phyloP scores from a whole-genome alignment of 2,113 vertebrate genomes.

The Penelope pileata region DNA sequence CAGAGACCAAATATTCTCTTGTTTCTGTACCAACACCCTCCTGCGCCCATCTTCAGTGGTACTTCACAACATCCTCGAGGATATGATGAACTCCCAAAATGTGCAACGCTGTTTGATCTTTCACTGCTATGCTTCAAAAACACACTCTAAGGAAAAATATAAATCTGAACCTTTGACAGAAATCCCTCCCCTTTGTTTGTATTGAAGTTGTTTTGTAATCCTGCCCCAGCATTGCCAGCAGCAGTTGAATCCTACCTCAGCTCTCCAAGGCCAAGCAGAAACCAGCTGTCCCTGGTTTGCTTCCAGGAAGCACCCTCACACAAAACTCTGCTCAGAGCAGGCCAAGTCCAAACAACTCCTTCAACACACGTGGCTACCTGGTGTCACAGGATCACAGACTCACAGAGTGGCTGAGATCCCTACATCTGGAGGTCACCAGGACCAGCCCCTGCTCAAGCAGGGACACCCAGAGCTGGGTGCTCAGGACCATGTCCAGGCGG shows the following conservation, averaged over 20 bases:
- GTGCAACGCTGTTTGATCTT: background rate
- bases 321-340: background rate
- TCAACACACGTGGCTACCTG: background rate
- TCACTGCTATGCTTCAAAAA: background rate
- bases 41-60: background rate
- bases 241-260: background rate
- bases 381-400: background rate
- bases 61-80: background rate
- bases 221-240: background rate
- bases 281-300: background rate
- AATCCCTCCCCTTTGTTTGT: conserved; percentile 6
- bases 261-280: background rate
- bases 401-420: background rate
- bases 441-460: background rate
- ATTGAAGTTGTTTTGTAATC: background rate
- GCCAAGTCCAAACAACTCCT: background rate
- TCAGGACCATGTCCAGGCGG: background rate
- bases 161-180: background rate
- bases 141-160: conserved; percentile 3
- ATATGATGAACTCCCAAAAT: background rate
- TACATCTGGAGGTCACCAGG: background rate
- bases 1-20: background rate
- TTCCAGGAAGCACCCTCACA: background rate
- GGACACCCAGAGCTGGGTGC: background rate
- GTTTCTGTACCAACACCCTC: background rate